Percentiles rank a stretch among this genome's conserved stretches.
phyloP scores from a whole-genome alignment of 2,888 invertebrate genomes.

The Tribolium freemani region DNA sequence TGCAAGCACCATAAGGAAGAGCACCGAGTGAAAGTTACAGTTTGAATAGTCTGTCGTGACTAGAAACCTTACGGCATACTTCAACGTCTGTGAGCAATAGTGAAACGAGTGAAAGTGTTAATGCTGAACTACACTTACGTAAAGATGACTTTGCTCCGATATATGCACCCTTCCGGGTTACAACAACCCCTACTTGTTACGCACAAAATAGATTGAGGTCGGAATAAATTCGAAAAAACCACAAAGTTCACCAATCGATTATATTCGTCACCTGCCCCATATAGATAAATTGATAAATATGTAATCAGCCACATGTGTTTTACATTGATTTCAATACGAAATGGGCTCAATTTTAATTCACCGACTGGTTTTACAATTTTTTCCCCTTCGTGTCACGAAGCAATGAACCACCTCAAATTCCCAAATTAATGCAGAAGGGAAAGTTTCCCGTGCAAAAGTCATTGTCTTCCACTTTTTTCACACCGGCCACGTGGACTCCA shows the following conservation, averaged over 20 bases:
- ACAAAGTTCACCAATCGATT: slow-evolving; percentile 39
- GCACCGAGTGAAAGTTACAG: slow-evolving; percentile 49
- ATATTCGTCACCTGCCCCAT: slow-evolving; percentile 40
- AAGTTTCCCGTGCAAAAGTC: slow-evolving; percentile 21
- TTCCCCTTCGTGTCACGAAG: slow-evolving; percentile 8
- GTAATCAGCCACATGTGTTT: slow-evolving; percentile 33
- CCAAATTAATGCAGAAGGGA: slow-evolving; percentile 26
- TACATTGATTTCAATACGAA: slow-evolving; percentile 9
- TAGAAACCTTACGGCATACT: slow-evolving; percentile 52
- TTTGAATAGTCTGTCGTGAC: slow-evolving; percentile 53
- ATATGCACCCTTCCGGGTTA: slow-evolving; percentile 18
- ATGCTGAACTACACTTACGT: slow-evolving; percentile 42
- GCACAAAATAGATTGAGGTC: slow-evolving; percentile 9
- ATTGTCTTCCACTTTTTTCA: slow-evolving; percentile 9
- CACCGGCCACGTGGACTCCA: slow-evolving; percentile 3
- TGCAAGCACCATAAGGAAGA: slow-evolving; percentile 40
- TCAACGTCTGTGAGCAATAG: slow-evolving; percentile 49
- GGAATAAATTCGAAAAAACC: slow-evolving; percentile 22
- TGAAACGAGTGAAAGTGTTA: slow-evolving; percentile 53
- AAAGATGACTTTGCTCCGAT: slow-evolving; percentile 36
- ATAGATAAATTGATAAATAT: slow-evolving; percentile 44
- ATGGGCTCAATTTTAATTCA: neutral
- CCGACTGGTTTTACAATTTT: neutral
- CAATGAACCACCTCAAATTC: slow-evolving; percentile 8
- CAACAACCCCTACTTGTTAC: neutral